Conservation (phyloP, 1,140 invertebrate species). For the Brachionus calyciflorus region DNA sequence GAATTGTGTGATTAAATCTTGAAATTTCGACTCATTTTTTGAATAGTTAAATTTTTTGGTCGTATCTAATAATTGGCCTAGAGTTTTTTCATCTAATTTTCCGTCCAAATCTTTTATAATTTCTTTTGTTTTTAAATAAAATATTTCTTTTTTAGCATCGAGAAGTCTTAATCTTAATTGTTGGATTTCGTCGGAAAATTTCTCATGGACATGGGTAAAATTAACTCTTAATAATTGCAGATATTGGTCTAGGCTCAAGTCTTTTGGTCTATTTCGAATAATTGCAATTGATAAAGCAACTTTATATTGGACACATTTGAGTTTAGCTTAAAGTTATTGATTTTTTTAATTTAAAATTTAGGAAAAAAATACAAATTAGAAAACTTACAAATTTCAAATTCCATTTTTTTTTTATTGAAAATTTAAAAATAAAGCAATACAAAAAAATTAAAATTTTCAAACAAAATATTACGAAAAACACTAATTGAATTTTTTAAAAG, state of each 20-base stretch:
- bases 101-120: neutral
- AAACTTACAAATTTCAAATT: conserved; percentile 44
- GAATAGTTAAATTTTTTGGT: no score
- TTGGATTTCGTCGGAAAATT: conserved; percentile 1
- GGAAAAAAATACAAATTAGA: neutral
- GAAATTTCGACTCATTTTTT: no score
- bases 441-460: no score
- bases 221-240: conserved; percentile 7
- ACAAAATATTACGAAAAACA: no score
- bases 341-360: neutral
- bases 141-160: conserved; percentile 34
- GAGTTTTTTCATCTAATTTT: neutral
- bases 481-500: no score
- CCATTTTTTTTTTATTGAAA: conserved; percentile 18
- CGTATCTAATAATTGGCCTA: no score
- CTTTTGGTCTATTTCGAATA: conserved; percentile 6
- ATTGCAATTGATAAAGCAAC: conserved; percentile 16
- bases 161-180: neutral
- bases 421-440: no score
- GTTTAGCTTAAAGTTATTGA: neutral
- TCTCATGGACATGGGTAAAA: neutral
- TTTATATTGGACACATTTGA: conserved; percentile 24
- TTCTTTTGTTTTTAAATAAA: neutral
- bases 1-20: neutral
- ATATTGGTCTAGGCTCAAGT: conserved; percentile 23